Evolutionary conservation across 2,888 invertebrate genomes (phyloP).

Genomic region (Sphaeridia pumilis): DNA sequence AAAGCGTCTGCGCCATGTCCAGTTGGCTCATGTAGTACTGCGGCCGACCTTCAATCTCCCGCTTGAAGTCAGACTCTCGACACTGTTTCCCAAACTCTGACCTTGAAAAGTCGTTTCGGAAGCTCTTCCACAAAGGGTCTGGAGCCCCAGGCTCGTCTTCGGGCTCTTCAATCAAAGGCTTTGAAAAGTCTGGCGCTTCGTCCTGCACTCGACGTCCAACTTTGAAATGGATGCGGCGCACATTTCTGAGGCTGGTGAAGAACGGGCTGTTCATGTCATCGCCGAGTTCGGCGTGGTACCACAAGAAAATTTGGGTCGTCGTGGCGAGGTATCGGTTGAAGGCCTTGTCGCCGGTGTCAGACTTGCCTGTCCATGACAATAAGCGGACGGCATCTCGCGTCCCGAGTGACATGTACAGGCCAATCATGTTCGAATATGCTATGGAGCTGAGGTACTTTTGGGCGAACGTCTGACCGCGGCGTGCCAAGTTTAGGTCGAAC

Average conservation of each 20-base stretch:
- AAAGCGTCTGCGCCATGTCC: conserved; percentile 47
- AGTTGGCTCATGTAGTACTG: conserved; percentile 42
- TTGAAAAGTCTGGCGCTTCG: conserved; percentile 4
- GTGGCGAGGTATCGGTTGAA: conserved; percentile 45
- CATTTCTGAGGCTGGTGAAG: conserved; percentile 41
- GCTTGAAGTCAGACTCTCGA: neutral
- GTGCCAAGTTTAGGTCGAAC: conserved; percentile 42
- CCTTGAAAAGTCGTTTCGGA: neutral
- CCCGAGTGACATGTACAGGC: conserved; percentile 41
- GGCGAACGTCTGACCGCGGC: conserved; percentile 43
- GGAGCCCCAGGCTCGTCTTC: neutral
- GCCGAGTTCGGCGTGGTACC: conserved; percentile 46
- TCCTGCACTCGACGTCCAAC: conserved; percentile 40
- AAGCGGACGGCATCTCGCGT: conserved; percentile 41
- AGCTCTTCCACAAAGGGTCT: neutral
- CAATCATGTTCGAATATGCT: conserved; percentile 39
- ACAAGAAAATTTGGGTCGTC: conserved; percentile 41
- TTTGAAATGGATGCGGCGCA: conserved; percentile 41
- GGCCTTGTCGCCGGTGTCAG: conserved; percentile 43
- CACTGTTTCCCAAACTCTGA: neutral
- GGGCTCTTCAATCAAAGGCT: neutral
- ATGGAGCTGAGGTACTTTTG: conserved; percentile 39
- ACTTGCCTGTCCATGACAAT: conserved; percentile 43
- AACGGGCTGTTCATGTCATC: conserved; percentile 35
- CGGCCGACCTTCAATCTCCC: neutral